These are phyloP conservation scores for Pseudococcus viburni DNA, from an alignment of 2,888 invertebrate species.

Conservation along the genomic window DNA sequence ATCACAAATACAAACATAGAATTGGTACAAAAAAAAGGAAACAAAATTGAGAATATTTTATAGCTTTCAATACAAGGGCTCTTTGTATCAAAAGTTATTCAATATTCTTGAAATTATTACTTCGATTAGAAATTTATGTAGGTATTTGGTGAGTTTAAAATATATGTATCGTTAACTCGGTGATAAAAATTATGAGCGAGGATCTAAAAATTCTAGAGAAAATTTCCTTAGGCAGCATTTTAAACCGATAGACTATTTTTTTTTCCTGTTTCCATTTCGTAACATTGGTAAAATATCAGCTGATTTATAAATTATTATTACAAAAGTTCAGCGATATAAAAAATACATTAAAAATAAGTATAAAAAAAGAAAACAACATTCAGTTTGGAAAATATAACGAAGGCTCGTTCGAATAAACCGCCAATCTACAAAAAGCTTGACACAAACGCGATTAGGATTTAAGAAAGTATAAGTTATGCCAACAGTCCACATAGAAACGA, in stretches of 20 bases:
- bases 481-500: background rate
- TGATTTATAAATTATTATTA: background rate
- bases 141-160: too few species aligned
- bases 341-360: constrained; percentile 20
- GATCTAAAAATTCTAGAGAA: background rate
- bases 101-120: constrained; percentile 36
- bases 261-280: background rate
- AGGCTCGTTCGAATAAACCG: background rate
- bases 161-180: background rate
- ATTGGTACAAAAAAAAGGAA: background rate
- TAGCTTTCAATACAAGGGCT: constrained; percentile 53
- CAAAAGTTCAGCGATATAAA: constrained; percentile 18
- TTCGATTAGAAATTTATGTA: constrained; percentile 19
- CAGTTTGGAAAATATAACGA: background rate
- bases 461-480: background rate
- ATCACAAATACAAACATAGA: constrained; percentile 30
- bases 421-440: constrained; percentile 10
- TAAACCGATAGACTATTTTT: background rate
- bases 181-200: constrained; percentile 32
- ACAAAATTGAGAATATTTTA: constrained; percentile 2
- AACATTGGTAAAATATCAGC: background rate
- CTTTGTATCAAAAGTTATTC: constrained; percentile 53
- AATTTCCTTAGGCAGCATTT: background rate
- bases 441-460: background rate
- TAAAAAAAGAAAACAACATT: constrained; percentile 17